phyloP scores from a whole-genome alignment of 2,888 invertebrate genomes.

The Calameuta filiformis region DNA sequence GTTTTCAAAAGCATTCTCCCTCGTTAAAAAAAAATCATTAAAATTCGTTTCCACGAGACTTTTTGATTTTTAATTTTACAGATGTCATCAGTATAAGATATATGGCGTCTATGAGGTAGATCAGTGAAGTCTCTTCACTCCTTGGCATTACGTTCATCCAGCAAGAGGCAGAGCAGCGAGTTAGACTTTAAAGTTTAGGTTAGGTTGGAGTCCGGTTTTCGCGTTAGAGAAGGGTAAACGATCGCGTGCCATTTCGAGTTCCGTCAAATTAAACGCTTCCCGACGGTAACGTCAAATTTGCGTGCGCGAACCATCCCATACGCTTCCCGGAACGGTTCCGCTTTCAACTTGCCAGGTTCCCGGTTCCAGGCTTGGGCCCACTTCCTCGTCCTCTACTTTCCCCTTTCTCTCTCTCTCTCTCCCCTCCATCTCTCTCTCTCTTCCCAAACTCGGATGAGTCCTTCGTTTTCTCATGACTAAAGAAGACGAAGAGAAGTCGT shows the following conservation, averaged over 20 bases:
- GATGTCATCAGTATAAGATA: neutral
- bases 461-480: conserved; percentile 38
- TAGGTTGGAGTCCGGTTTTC: neutral
- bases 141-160: neutral
- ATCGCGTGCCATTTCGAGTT: conserved; percentile 57
- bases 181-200: neutral
- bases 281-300: conserved; percentile 61
- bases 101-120: neutral
- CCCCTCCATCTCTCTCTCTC: conserved; percentile 2
- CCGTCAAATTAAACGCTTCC: conserved; percentile 59
- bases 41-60: neutral
- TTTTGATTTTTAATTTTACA: neutral
- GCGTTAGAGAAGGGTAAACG: conserved; percentile 3
- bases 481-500: conserved; percentile 33
- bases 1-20: neutral
- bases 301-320: conserved; percentile 42
- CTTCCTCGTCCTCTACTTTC: conserved; percentile 11
- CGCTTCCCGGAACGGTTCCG: neutral
- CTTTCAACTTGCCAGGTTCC: neutral
- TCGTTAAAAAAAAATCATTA: neutral
- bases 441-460: conserved; percentile 11
- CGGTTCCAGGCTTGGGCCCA: neutral
- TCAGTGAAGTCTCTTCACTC: neutral
- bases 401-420: conserved; percentile 8
- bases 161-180: neutral